Base-by-base conservation (phyloP, 1,140 invertebrate genomes). In the Eurytemora carolleeae region DNA sequence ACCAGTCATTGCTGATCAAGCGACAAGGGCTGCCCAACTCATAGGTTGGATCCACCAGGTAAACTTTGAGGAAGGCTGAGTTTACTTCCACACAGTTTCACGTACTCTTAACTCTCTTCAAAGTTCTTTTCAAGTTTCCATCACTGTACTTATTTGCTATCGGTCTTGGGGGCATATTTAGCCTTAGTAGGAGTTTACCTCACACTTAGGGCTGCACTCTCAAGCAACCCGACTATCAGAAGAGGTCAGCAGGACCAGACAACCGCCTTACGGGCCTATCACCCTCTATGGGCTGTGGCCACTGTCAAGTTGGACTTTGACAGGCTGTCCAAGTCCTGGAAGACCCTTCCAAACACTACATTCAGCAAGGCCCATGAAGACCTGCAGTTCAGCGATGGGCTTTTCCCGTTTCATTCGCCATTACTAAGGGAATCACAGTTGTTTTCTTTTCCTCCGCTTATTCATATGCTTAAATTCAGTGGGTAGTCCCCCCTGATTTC, bases 381-480 rank as follows among this genome's bases (percentile, higher is more conserved):
- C 63, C 60, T 69, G 67, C 68, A 74, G 76, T 80, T 81, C 74
- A 69, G 75, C 75, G 79, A 75, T 84, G 82, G 77, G 79, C 82
- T 85, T 21, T 71, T 84, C 77, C 82, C 80, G 76, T 74, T 86
- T 86, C 83, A 79, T 81, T 86, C 82, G 82, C 84, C 78, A 81
- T 77, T 86, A 87, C 83, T 86, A 74, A 74, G 81, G 81, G 78
- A 85, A 87, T 86, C 82, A 80, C 80, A 67, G 81, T 87, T 85
- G 82, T 81, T 86, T 87, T 86, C 80, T 86, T 86, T 87, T 87
- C 83, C 84, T 86, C 81, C 82, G 82, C 83, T 85, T 83, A 86
- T 69, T 86, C 76, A 85, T 85, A 86, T 86, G 84, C 82, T 85
- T 84, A 84, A 85, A 77, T 83, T 83, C 78, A 77, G 82, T 78